phyloP scores from a whole-genome alignment of 2,797 vertebrate genomes.

The Hippocampus kuda region DNA sequence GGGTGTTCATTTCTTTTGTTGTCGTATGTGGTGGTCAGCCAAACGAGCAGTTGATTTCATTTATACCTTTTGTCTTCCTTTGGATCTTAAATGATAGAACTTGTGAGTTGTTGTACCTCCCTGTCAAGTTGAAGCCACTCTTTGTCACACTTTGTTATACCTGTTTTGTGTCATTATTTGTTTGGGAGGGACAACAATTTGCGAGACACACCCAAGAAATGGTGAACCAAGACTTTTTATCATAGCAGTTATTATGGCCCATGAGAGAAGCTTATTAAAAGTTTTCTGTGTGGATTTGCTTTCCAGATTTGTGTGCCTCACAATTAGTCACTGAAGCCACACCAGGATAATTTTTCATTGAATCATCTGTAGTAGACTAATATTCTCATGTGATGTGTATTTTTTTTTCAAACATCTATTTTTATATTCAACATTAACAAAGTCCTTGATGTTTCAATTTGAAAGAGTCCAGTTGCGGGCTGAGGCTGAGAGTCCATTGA shows the following conservation, averaged over 20 bases:
- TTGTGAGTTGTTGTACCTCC: slow-evolving; percentile 41
- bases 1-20: not conserved
- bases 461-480: slow-evolving; percentile 99
- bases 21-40: slow-evolving; percentile 1
- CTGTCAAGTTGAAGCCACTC: slow-evolving; percentile 4
- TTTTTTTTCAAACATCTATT: slow-evolving; percentile 41
- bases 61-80: slow-evolving; percentile 1
- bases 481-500: slow-evolving; percentile 99
- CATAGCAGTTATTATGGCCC: not conserved
- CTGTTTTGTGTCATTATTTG: slow-evolving; percentile 9
- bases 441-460: slow-evolving; percentile 99
- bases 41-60: slow-evolving; percentile 9
- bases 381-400: slow-evolving; percentile 58
- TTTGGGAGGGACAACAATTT: slow-evolving; percentile 28
- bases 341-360: slow-evolving; percentile 17
- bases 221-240: not conserved
- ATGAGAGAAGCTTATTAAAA: not conserved
- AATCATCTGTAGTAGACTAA: slow-evolving; percentile 34
- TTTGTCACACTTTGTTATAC: slow-evolving; percentile 7
- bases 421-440: slow-evolving; percentile 91
- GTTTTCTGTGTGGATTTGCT: slow-evolving; percentile 12
- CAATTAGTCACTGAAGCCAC: slow-evolving; percentile 12
- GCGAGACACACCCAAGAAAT: slow-evolving; percentile 25
- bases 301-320: slow-evolving; percentile 16
- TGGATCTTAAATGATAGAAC: slow-evolving; percentile 13